Base-by-base conservation (phyloP, 2,888 invertebrate species). In the Gerris lacustris region DNA sequence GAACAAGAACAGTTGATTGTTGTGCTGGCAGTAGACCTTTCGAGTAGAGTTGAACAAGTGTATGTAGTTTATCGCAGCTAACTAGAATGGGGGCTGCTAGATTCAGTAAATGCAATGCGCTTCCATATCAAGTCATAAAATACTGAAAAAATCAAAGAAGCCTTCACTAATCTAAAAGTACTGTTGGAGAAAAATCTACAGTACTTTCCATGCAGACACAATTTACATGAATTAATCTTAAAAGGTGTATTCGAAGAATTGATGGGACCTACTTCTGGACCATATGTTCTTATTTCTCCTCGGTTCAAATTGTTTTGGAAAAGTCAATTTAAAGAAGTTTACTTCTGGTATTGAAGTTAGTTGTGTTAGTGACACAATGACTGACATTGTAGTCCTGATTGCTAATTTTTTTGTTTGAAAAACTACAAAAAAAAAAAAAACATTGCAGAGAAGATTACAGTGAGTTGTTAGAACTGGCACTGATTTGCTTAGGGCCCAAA, bases 401-500 rank as follows among this genome's bases (percentile, higher is more conserved):
- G 11, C 47, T 7, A 11, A 6, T n/a, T 47, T 47, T 47, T 47
- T 11, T 47, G 6, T 47, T 47, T 11, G 11, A 6, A 47, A 47
- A 6, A 7, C 47, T 47, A 7, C 7, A 47, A 31, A 31, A 31
- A 31, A 31, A 31, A 55, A n/a, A 44, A 15, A 44, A 17, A n/a
- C 44, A 44, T 17, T 67, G 43, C 7, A 67, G 67, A 67, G 67
- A 67, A 4, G 67, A 67, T 67, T 67, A 67, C n/a, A 43, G 44
- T 9, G 67, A 67, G 44, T 7, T 67, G 6, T n/a, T 44, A 15
- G 67, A 67, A 44, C 18, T 67, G 7, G 44, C 44, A 9, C 17
- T 67, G 9, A 44, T 44, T 43, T 67, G 4, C n/a, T 44, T 67
- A 43, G 67, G 67, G 31, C n/a, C n/a, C n/a, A n/a, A n/a, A 6